Evolutionary conservation across 2,113 vertebrate genomes (phyloP), one percentile per base, ranked within the genome.

Genomic region (Aix galericulata): DNA sequence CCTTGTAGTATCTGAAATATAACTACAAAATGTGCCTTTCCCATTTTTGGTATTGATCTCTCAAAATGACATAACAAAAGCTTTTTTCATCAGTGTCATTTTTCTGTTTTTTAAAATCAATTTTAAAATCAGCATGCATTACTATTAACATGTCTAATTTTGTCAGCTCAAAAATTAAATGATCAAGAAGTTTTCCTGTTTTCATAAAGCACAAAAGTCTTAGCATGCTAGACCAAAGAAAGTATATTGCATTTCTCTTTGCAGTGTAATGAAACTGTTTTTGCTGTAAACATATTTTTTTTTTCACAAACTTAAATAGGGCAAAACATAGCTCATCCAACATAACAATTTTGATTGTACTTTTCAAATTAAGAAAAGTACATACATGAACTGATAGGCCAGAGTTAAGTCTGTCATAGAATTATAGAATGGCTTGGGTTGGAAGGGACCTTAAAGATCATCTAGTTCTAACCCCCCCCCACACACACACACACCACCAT

Each of bases 101-200:
- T 69, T 85, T 7, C 59, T 82, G 16, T 46, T 87, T 44, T 79
- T 86, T 59, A 36, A 82, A 17, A 83, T 36, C 29, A 71, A 69
- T 84, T 85, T 92, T 85, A 46, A 89, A 84, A 79, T 72, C 64
- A 93, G 48, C 31, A 79, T 23, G 83, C 56, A 87, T 52, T 55
- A 72, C 40, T 26, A 88, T 88, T 68, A 89, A 36, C 32, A 42
- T 69, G 71, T 94, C 38, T 91, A 80, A 81, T 91, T 86, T 84
- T 78, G 44, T 66, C 25, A 91, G 22, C 38, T 36, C 25, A 67
- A 8, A 44, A 44, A 66, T 27, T 15, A 44, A 63, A 55, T 63
- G 34, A 52, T 31, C 15, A 50, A 27, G 22, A 42, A 6, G 15
- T 62, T 69, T 27, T 36, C 23, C 17, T 27, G 16, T 52, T 71